Evolutionary conservation across 1,140 invertebrate genomes (phyloP), one percentile per base, ranked within the genome.

Genomic region (Hirudo medicinalis): DNA sequence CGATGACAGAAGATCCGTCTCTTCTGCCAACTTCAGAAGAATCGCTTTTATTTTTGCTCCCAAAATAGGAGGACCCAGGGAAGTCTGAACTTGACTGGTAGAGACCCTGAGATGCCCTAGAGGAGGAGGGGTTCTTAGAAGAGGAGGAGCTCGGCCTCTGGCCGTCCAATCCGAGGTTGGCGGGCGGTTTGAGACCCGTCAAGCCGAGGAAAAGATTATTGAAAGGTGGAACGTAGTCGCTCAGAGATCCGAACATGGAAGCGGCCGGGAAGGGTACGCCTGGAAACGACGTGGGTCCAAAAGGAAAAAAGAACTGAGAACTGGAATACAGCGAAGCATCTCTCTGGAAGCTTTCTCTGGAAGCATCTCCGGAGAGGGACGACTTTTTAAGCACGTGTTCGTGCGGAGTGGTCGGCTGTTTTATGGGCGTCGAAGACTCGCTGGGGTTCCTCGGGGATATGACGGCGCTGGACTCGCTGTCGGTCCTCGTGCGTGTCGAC

Each of bases 271-370:
- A 54, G 4, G 69, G 53, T 43, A 70, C 2, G 15, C 69, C 69
- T 6, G 32, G 22, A 19, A 54, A 70, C 6, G 43, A 36, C 69
- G 54, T 25, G 32, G 43, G 22, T 13, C 69, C 49, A 20, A 70
- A 70, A 22, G 69, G 69, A 70, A 70, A 70, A 19, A 70, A 70
- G 29, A 70, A 70, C n/a, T 43, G 69, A 53, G 69, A 70, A 25
- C 36, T 22, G 17, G 69, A 70, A 54, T 70, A 70, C 2, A 70
- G 9, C 3, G 69, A 36, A 22, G 69, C 43, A 13, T 70, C 69
- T 0, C 32, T n/a, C n/a, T n/a, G n/a, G n/a, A n/a, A n/a, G n/a
- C n/a, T n/a, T n/a, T n/a, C n/a, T n/a, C n/a, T 2, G 27, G 69
- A 36, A 22, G 69, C 43, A 13, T 70, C 69, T 0, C 32, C 53